Base-by-base conservation (phyloP, 2,113 vertebrate genomes). In the Entomyzon cyanotis region DNA sequence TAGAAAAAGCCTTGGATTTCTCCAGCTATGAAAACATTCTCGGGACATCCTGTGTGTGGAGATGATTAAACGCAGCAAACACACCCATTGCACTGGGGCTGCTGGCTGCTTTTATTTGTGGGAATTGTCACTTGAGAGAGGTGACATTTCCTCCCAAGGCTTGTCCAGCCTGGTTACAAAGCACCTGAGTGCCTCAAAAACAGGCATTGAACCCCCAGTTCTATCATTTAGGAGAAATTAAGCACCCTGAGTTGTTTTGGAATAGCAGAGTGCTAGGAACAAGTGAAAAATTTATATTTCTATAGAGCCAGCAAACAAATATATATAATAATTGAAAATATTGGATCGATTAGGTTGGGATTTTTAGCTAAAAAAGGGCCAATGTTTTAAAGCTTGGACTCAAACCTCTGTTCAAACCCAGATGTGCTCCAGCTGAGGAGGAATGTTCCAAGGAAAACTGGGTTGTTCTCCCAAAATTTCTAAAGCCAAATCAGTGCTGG, bases 1-100 rank as follows among this genome's bases (percentile, higher is more conserved):
- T 96, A 91, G 95, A 96, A 94, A 58, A 75, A 91, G 84, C 60
- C 74, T 50, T 52, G 73, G 65, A 39, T 73, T 92, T 74, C 91
- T 85, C 55, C 95, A 94, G 93, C 94, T 97, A 93, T 92, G 94
- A 89, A 96, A 97, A 95, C 89, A 93, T 89, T 92, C 80, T 91
- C 24, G 19, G 47, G 19, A 56, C 91, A 91, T 95, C 94, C 91
- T 84, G 86, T 50, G 58, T 63, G 67, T 89, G 92, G 89, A 94
- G 87, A 78, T 85, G 71, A 86, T 90, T 90, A 83, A 41, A 73
- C 28, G 19, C 88, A 84, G 70, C 68, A 13, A 78, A 82, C 86
- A 44, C 70, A 0, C 56, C 41, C 87, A 22, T 35, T 24, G 55
- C 39, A 7, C 1, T 63, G 71, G 30, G 31, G 58, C 10, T 52